Conservation (phyloP, 2,888 invertebrate genomes). For the Cylindroiulus punctatus region DNA sequence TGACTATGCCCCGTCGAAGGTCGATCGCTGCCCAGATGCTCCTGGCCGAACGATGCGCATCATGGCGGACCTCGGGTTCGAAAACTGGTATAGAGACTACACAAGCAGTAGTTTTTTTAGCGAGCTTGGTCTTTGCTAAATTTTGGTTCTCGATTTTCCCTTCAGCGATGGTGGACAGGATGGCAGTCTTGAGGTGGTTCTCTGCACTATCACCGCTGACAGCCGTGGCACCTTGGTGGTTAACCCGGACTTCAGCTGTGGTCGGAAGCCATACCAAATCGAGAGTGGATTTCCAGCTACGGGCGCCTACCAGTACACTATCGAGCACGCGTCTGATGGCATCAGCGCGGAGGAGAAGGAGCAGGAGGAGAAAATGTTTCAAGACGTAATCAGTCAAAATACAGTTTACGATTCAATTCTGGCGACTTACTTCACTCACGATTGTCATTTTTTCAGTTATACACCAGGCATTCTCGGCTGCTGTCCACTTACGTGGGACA, state of each 20-base stretch:
- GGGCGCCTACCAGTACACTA: slow-evolving; percentile 31
- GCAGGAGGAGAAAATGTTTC: slow-evolving; percentile 48
- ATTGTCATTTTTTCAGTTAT: slow-evolving; percentile 66
- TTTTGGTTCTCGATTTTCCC: not conserved
- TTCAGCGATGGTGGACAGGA: not conserved
- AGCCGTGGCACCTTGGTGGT: slow-evolving; percentile 35
- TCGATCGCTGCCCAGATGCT: not conserved
- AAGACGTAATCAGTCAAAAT: not conserved
- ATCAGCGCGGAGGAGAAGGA: slow-evolving; percentile 53
- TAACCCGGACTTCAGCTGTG: slow-evolving; percentile 55
- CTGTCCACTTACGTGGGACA: slow-evolving; percentile 61
- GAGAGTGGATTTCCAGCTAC: not conserved
- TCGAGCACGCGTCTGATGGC: slow-evolving; percentile 34
- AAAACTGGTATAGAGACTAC: not conserved
- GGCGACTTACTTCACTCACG: too few relatives aligned
- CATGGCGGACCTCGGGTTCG: slow-evolving; percentile 50
- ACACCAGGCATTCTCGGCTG: slow-evolving; percentile 76
- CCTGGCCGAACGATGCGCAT: slow-evolving; percentile 47
- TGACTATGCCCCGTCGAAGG: not conserved
- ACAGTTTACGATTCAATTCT: too few relatives aligned
- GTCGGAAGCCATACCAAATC: slow-evolving; percentile 38
- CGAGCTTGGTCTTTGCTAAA: too few relatives aligned
- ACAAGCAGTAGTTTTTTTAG: too few relatives aligned
- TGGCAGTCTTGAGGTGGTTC: not conserved
- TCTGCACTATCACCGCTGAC: slow-evolving; percentile 47